Evolutionary conservation across 2,797 vertebrate species (phyloP).

Genomic region (Cryptoprocta ferox): DNA sequence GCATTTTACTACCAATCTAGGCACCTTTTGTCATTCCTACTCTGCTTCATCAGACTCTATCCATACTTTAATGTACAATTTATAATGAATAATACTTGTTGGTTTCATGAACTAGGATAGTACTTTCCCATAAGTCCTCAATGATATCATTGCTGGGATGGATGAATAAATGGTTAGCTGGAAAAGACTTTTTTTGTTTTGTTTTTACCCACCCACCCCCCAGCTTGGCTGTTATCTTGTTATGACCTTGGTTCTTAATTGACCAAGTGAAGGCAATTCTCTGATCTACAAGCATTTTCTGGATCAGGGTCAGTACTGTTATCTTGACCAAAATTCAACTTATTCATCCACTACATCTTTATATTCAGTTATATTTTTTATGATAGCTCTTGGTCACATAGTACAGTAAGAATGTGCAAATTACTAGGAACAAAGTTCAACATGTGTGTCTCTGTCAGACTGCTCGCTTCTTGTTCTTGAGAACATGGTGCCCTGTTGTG

Average conservation of each 20-base stretch:
- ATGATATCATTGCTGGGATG: background rate
- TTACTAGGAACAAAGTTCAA: background rate
- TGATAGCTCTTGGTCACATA: background rate
- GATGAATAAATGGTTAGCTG: background rate
- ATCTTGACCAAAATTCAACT: background rate
- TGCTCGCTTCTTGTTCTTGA: background rate
- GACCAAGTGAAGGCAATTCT: background rate
- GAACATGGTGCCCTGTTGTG: background rate
- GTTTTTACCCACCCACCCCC: background rate
- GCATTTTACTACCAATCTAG: background rate
- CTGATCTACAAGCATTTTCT: background rate
- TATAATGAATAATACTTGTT: background rate
- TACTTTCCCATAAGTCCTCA: background rate
- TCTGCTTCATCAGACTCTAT: background rate
- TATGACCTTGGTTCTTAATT: background rate
- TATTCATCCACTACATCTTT: background rate
- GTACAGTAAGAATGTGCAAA: background rate
- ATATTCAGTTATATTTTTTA: background rate
- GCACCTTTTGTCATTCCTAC: background rate
- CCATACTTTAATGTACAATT: background rate
- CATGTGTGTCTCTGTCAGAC: background rate
- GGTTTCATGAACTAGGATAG: background rate
- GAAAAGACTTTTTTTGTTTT: background rate
- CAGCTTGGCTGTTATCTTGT: background rate
- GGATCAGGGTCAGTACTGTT: background rate